Percentiles rank a stretch among this genome's conserved stretches.
phyloP scores from a whole-genome alignment of 2,113 vertebrate species.

The Periophthalmus modestus region DNA sequence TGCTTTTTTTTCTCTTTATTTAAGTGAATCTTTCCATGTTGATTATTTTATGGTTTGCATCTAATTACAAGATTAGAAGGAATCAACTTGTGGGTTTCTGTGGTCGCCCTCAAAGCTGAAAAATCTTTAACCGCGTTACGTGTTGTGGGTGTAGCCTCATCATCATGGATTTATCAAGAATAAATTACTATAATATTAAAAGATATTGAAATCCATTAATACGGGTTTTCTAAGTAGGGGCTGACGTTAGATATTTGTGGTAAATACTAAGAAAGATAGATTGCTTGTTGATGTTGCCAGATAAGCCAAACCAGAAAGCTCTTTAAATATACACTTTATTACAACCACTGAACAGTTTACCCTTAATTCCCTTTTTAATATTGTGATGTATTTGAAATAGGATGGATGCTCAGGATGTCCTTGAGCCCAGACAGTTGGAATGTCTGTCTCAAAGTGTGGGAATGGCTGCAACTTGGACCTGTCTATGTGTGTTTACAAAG shows the following conservation, averaged over 20 bases:
- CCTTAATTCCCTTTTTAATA: background rate
- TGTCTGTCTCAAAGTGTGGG: conserved; percentile 33
- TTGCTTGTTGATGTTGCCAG: background rate
- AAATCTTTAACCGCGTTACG: conserved; percentile 27
- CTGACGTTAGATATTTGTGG: conserved; percentile 1
- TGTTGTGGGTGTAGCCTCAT: conserved; percentile 32
- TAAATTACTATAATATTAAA: background rate
- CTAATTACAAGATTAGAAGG: conserved; percentile 41
- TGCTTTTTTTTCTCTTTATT: conserved; percentile 34
- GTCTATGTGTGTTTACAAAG: conserved; percentile 42
- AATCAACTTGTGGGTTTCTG: conserved; percentile 43
- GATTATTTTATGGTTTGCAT: conserved; percentile 42
- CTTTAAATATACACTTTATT: background rate
- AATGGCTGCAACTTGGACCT: conserved; percentile 24
- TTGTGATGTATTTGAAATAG: background rate
- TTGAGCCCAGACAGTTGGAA: conserved; percentile 17
- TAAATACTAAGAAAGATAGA: background rate
- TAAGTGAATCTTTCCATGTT: conserved; percentile 26
- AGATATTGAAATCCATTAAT: background rate
- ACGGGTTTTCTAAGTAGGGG: background rate
- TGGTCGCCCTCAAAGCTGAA: conserved; percentile 19
- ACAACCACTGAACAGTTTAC: background rate
- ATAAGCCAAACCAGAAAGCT: background rate
- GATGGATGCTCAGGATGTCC: conserved; percentile 5
- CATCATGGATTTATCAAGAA: conserved; percentile 15